phyloP scores from a whole-genome alignment of 2,113 vertebrate species.

The Rattus rattus region DNA sequence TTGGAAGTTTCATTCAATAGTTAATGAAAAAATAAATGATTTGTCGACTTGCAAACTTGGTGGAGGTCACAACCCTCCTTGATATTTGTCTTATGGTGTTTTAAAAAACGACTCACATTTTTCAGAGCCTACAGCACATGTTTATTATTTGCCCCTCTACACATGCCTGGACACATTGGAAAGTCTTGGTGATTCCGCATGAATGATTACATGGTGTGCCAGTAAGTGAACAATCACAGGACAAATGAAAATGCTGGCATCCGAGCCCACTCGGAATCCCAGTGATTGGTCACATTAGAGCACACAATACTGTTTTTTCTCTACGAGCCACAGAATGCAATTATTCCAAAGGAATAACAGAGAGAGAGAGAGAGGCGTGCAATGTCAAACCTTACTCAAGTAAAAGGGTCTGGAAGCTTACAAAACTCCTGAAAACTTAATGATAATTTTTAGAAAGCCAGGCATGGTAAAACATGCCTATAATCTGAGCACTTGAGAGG shows the following conservation, averaged over 20 bases:
- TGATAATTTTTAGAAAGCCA: neutral
- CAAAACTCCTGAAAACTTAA: neutral
- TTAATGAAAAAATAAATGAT: neutral
- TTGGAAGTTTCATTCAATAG: neutral
- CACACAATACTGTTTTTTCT: neutral
- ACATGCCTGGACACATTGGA: neutral
- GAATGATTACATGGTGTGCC: neutral
- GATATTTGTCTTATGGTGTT: neutral
- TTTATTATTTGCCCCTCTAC: conserved; percentile 57
- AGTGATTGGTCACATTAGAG: neutral
- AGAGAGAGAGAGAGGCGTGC: too few relatives aligned
- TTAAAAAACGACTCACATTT: conserved; percentile 6
- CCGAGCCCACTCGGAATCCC: neutral
- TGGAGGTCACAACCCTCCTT: neutral
- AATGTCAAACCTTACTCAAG: neutral
- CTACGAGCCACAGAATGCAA: neutral
- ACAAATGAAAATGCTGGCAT: conserved; percentile 27
- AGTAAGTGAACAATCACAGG: neutral
- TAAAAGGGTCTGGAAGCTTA: conserved; percentile 15
- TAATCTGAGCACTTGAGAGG: neutral
- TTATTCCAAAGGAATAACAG: neutral
- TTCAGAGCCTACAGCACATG: neutral
- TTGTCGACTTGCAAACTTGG: neutral
- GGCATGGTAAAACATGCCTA: neutral
- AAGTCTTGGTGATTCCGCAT: neutral